These are phyloP conservation scores for Rostratula benghalensis DNA, from an alignment of 2,113 vertebrate genomes.

Conservation along the genomic window DNA sequence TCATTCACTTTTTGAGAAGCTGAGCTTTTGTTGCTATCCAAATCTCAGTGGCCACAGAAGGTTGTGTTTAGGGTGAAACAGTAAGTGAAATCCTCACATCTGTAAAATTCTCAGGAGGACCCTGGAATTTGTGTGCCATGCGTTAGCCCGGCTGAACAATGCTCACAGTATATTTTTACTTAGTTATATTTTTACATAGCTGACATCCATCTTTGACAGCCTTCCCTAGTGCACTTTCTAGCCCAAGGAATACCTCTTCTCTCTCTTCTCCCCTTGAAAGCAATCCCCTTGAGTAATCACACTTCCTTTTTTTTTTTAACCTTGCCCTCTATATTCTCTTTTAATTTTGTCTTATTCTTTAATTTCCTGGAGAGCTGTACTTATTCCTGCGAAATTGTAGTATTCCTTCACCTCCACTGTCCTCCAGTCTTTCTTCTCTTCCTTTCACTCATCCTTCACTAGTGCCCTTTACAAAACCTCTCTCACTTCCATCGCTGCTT, in stretches of 20 bases:
- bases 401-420: neutral
- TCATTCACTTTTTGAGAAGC: neutral
- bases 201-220: neutral
- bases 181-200: neutral
- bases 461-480: neutral
- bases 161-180: neutral
- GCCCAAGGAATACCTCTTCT: neutral
- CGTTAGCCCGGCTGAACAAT: neutral
- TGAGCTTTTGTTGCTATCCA: neutral
- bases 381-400: neutral
- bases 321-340: neutral
- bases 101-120: neutral
- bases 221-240: neutral
- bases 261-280: neutral
- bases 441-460: neutral
- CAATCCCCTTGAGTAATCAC: neutral
- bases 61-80: neutral
- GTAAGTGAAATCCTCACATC: neutral
- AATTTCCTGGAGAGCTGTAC: neutral
- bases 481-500: neutral
- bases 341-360: neutral
- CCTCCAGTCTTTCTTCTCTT: neutral
- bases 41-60: neutral
- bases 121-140: neutral
- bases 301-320: neutral